Evolutionary conservation across 1,140 invertebrate species (phyloP), one percentile per base, ranked within the genome.

Genomic region (Psilanteris sp.): DNA sequence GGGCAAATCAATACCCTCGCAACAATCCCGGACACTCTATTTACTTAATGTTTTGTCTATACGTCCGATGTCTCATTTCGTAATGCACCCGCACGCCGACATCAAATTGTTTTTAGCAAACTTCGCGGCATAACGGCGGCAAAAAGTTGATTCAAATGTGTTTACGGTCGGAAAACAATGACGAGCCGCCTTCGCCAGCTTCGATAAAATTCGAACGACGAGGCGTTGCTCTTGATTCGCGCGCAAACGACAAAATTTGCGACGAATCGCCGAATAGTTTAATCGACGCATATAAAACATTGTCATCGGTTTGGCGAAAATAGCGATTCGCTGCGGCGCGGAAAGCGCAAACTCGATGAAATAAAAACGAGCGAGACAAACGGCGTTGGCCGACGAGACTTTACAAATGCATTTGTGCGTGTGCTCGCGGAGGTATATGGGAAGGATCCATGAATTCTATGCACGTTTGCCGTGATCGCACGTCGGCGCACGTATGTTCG

Each of bases 401-500:
- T 37, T 66, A 66, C 50, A n/a, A n/a, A n/a, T n/a, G 71, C 46
- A 31, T 62, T 75, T 67, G 52, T 36, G 50, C 50, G 32, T 50
- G 50, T 46, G 43, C 18, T 39, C 36, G 55, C 31, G 55, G 41
- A 62, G 57, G 64, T 50, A 62, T 75, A 75, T 70, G 64, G 70
- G 71, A 29, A 55, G 57, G 52, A 57, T 50, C 62, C 64, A 62
- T 64, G 64, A 64, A 75, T 75, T 68, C 72, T 27, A 22, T 22
- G 73, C 73, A 70, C 66, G 66, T 70, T 59, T 55, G 57, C 66
- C 59, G 73, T 76, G 66, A 66, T 76, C 73, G 57, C 66, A 44
- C 72, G 64, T 55, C 64, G 41, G 36, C 37, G 66, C 66, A 59
- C 46, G 54, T 71, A 70, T 55, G 59, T 64, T 36, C 61, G 46